A percentile compares a stretch with the other conserved stretches of the same genome.
Conservation (phyloP, 2,113 vertebrate species). For the Girardinichthys multiradiatus region DNA sequence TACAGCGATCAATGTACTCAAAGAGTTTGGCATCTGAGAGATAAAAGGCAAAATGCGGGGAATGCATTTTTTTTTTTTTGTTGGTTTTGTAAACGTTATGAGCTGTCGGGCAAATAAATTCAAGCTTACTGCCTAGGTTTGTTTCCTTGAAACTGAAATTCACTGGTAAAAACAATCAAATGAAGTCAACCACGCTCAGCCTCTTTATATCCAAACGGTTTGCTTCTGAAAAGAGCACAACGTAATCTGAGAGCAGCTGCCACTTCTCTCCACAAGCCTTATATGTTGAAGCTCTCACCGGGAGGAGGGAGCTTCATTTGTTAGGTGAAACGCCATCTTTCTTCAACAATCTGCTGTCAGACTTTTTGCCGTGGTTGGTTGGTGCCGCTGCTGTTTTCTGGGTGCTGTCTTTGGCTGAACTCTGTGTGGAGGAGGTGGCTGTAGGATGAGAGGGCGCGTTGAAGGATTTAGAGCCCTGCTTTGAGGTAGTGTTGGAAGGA, state of each 20-base stretch:
- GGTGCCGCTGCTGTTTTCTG: conserved; percentile 53
- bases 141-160: conserved; percentile 65
- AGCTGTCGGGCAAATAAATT: conserved; percentile 75
- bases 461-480: conserved; percentile 65
- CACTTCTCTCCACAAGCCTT: conserved; percentile 4
- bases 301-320: conserved; percentile 51
- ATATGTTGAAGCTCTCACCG: conserved; percentile 8
- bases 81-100: conserved; percentile 80
- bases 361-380: conserved; percentile 59
- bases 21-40: conserved; percentile 83
- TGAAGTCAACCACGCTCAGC: conserved; percentile 44
- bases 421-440: conserved; percentile 30
- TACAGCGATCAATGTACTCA: conserved; percentile 48
- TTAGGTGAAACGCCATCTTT: conserved; percentile 57
- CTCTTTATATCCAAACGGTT: conserved; percentile 33
- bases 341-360: conserved; percentile 58
- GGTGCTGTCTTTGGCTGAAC: conserved; percentile 63
- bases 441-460: conserved; percentile 6
- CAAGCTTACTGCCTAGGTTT: conserved; percentile 54
- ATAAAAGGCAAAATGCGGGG: conserved; percentile 74
- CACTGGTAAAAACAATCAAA: conserved; percentile 62
- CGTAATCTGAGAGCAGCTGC: conserved; percentile 30
- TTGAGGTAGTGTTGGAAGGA: conserved; percentile 75
- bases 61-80: conserved; percentile 70
- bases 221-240: conserved; percentile 20